Base-by-base conservation (phyloP, 2,888 invertebrate genomes). In the Cataglyphis albicans region DNA sequence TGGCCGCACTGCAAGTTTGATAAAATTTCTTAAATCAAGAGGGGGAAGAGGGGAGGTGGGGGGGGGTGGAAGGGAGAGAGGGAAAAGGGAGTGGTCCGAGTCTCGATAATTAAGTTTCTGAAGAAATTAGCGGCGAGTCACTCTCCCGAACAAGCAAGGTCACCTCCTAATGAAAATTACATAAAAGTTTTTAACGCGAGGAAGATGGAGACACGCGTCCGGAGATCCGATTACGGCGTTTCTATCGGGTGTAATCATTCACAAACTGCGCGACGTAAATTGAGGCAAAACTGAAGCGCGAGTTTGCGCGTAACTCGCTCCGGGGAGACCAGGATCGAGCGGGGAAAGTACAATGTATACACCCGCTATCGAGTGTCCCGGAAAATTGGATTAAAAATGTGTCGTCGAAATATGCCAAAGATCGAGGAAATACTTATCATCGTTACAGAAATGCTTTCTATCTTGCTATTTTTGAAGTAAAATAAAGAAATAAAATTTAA, bases 241-340 rank as follows among this genome's bases (percentile, higher is more conserved):
- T 78, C 78, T 78, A 78, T 78, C 78, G 44, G 35, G 59, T 78
- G 78, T 78, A 70, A 78, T 78, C 78, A 78, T 70, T 78, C 78
- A 78, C 59, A 59, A 78, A 70, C 59, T 70, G n/a, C 7, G 21
- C 70, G 78, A 78, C 70, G 70, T 70, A 78, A 78, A 78, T 78
- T 78, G 78, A 70, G 25, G 59, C 70, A 61, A 70, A 78, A 78
- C 78, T 70, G 57, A 70, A 57, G 78, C 44, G 32, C 25, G 68
- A 70, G 59, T 44, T 78, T 32, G 70, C 78, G 59, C 25, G 70
- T 59, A 78, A 70, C 68, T 70, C 68, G 15, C 67, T 29, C n/a
- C 67, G 15, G 55, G n/a, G 29, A 12, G 59, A 78, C 41, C 6
- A 6, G 5, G 59, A 57, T 68, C 57, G 21, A 41, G 7, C 41